Percentiles rank a stretch among this genome's conserved stretches.
Evolutionary conservation across 2,797 vertebrate species (phyloP).

Genomic region (Darevskia nairensis): DNA sequence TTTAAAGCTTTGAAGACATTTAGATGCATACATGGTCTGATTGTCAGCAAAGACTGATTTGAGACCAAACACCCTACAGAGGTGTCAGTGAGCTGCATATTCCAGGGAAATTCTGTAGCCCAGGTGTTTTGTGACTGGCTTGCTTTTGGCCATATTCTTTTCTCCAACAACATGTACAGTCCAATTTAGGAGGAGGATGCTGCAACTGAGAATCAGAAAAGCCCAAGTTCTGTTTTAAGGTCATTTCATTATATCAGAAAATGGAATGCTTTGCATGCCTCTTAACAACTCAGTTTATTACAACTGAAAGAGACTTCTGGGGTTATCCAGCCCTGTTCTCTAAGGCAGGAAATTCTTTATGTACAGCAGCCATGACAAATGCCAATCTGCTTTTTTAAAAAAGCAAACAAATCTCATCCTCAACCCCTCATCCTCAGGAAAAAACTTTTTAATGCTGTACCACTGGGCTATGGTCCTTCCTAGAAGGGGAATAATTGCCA

Average conservation of each 20-base stretch:
- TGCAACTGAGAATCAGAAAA: background rate
- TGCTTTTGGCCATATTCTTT: background rate
- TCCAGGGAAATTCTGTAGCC: background rate
- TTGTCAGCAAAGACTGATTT: background rate
- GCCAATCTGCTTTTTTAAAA: background rate
- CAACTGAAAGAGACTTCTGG: background rate
- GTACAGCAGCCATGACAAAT: background rate
- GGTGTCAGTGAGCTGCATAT: background rate
- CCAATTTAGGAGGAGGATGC: background rate
- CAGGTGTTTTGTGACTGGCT: background rate
- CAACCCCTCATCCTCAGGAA: background rate
- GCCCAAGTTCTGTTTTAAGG: background rate
- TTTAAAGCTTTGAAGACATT: background rate
- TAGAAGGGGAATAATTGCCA: background rate
- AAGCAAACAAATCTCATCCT: background rate
- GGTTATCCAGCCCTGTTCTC: background rate
- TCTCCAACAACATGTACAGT: background rate
- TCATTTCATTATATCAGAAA: conserved; percentile 10
- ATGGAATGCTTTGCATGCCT: background rate
- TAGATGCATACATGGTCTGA: background rate
- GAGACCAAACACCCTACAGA: background rate
- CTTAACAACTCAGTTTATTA: background rate
- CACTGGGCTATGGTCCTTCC: background rate
- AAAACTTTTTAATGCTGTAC: background rate
- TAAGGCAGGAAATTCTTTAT: conserved; percentile 7